Conservation (phyloP, 2,113 vertebrate genomes). For the Gymnobelideus leadbeateri region DNA sequence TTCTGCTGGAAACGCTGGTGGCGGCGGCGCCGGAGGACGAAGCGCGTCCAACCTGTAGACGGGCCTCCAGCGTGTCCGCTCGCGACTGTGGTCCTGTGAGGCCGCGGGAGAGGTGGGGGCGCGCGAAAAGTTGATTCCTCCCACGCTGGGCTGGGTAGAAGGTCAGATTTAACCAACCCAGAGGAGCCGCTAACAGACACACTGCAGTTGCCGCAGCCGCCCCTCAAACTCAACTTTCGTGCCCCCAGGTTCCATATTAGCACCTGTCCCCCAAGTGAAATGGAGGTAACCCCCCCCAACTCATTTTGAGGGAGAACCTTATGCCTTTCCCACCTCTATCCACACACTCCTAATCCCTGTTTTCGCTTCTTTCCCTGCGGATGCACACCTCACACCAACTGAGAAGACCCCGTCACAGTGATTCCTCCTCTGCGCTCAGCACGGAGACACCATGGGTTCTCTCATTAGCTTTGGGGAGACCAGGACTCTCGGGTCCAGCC, state of each 20-base stretch:
- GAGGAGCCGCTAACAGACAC: background rate
- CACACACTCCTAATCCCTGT: background rate
- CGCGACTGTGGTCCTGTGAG: constrained; percentile 88
- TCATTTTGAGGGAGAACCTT: background rate
- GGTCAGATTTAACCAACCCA: background rate
- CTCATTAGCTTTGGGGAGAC: too few species aligned
- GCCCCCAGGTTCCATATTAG: background rate
- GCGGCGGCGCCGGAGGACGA: constrained; percentile 77
- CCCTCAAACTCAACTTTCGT: background rate
- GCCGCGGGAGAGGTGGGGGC: background rate
- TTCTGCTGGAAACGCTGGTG: constrained; percentile 79
- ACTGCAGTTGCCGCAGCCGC: background rate
- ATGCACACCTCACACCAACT: background rate
- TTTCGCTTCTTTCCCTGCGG: background rate
- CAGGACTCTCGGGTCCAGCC: background rate
- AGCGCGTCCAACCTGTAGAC: constrained; percentile 70
- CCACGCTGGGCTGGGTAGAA: background rate
- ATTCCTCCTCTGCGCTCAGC: background rate
- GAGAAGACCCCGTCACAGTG: background rate
- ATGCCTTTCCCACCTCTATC: background rate
- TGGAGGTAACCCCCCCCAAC: background rate
- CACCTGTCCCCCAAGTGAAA: background rate
- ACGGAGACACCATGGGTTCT: background rate
- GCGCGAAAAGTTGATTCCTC: background rate
- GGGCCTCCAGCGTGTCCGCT: constrained; percentile 84